Evolutionary conservation across 2,888 invertebrate species (phyloP).

Genomic region (Pterobdella sp.): DNA sequence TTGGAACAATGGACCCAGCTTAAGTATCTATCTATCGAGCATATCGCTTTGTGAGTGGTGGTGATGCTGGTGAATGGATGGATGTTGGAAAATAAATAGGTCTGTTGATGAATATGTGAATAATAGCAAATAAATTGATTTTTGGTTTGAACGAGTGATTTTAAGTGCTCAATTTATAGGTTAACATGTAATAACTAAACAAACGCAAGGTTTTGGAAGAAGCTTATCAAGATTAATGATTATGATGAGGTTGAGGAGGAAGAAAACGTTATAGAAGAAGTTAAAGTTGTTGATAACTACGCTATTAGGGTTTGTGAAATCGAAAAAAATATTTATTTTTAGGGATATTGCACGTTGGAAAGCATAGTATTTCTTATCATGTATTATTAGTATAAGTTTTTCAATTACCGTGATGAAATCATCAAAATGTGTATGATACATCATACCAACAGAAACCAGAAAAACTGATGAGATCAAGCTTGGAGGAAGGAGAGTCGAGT

Average conservation of each 20-base stretch:
- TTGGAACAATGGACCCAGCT: slow-evolving; percentile 49
- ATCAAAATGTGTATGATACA: too few relatives aligned
- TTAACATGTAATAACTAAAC: not conserved
- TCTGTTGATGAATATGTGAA: not conserved
- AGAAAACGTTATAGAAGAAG: slow-evolving; percentile 18
- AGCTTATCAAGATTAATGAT: slow-evolving; percentile 11
- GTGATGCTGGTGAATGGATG: slow-evolving; percentile 2
- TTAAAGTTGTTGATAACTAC: slow-evolving; percentile 14
- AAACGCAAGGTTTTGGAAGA: slow-evolving; percentile 32
- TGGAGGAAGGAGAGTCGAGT: slow-evolving; percentile 34
- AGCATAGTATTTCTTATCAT: too few relatives aligned
- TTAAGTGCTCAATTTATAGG: not conserved
- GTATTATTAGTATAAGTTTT: too few relatives aligned
- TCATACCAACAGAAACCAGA: too few relatives aligned
- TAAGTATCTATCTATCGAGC: slow-evolving; percentile 39
- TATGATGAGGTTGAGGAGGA: not conserved
- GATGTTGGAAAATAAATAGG: not conserved
- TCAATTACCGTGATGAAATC: too few relatives aligned
- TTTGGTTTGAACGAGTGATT: not conserved
- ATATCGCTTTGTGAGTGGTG: slow-evolving; percentile 10
- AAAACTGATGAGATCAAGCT: not conserved
- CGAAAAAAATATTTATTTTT: too few relatives aligned
- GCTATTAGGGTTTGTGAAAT: too few relatives aligned
- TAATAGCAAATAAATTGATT: not conserved
- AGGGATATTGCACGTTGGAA: too few relatives aligned